Evolutionary conservation across 2,113 vertebrate species (phyloP).

Genomic region (Dipodomys ordii): DNA sequence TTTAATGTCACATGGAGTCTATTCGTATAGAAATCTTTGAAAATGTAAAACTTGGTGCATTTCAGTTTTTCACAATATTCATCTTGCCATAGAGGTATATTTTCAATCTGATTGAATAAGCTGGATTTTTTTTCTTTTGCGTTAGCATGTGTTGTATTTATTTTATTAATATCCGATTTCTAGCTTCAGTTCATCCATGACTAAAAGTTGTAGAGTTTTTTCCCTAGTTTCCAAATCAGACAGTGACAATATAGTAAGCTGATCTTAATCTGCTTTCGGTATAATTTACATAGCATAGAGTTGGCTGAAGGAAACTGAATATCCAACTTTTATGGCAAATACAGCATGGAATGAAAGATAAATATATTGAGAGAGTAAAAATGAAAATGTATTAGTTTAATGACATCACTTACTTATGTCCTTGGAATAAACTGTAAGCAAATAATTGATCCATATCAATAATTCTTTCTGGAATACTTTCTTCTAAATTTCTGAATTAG

Average conservation of each 20-base stretch:
- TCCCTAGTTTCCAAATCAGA: conserved; percentile 21
- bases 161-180: neutral
- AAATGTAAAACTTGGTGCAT: neutral
- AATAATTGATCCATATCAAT: neutral
- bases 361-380: neutral
- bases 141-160: neutral
- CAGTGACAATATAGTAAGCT: neutral
- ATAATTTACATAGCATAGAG: neutral
- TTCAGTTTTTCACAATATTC: conserved; percentile 6
- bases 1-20: neutral
- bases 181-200: neutral
- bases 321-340: neutral
- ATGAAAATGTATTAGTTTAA: neutral
- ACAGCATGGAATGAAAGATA: neutral
- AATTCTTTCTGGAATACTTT: neutral
- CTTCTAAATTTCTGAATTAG: neutral
- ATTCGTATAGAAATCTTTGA: neutral
- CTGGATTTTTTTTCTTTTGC: neutral
- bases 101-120: neutral
- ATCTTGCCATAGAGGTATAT: neutral
- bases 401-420: neutral
- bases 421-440: neutral
- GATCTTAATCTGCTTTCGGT: neutral
- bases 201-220: neutral
- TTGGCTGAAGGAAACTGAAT: neutral